A percentile compares a stretch with the other conserved stretches of the same genome.
These are phyloP conservation scores for Brienomyrus brachyistius DNA, from an alignment of 2,113 vertebrate genomes.

Conservation along the genomic window DNA sequence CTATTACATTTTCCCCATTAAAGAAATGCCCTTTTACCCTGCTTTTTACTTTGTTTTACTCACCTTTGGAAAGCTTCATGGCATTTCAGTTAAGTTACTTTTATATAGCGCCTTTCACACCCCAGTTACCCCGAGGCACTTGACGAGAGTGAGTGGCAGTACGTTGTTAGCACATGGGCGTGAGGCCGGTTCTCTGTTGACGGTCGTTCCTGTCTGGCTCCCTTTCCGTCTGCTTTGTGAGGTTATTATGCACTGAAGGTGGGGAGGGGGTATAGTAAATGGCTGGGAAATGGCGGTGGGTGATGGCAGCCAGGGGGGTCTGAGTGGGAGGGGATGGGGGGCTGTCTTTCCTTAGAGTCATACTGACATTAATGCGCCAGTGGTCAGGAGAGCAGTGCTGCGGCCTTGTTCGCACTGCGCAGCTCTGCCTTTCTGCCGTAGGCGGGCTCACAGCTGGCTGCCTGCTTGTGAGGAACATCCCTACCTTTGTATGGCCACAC, in stretches of 20 bases:
- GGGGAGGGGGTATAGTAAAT: too few species aligned
- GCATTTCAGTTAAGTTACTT: not conserved
- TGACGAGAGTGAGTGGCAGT: not conserved
- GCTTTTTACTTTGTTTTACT: not conserved
- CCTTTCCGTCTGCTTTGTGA: not conserved
- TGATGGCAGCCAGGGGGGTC: too few species aligned
- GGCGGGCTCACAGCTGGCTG: not conserved
- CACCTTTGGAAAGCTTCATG: not conserved
- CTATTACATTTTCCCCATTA: not conserved
- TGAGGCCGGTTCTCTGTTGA: too few species aligned
- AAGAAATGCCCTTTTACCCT: not conserved
- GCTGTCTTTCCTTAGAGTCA: not conserved
- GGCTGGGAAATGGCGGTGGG: too few species aligned
- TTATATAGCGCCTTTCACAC: not conserved
- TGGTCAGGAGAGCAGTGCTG: not conserved
- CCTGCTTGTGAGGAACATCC: not conserved
- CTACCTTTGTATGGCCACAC: not conserved
- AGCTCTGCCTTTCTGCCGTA: too few species aligned
- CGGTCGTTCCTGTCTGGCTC: too few species aligned
- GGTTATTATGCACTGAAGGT: not conserved
- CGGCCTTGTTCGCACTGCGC: too few species aligned
- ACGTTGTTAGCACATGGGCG: too few species aligned
- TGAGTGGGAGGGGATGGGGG: not conserved
- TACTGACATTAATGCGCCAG: too few species aligned
- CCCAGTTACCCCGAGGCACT: not conserved